These are phyloP conservation scores for Ciconia boyciana DNA, from an alignment of 2,113 vertebrate genomes.

Conservation along the genomic window DNA sequence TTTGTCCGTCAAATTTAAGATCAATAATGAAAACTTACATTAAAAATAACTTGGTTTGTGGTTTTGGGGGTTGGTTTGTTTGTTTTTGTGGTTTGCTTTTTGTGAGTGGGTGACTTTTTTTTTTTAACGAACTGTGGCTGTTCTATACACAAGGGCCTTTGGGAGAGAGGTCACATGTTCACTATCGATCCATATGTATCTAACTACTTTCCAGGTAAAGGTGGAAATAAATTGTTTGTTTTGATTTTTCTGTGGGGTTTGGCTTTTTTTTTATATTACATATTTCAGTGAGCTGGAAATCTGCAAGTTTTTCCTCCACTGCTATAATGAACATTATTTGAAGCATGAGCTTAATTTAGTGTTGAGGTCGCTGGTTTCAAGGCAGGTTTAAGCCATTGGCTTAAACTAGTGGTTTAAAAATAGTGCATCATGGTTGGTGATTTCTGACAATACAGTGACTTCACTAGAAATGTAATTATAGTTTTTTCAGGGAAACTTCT, in stretches of 20 bases:
- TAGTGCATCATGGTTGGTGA: not conserved
- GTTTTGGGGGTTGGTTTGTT: not conserved
- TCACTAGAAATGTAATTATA: not conserved
- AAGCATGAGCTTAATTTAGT: not conserved
- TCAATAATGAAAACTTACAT: not conserved
- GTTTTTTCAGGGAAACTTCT: not conserved
- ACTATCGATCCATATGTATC: not conserved
- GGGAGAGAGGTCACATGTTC: fast-evolving
- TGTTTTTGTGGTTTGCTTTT: not conserved
- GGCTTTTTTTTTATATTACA: not conserved
- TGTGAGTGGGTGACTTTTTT: too few species aligned
- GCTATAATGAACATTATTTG: fast-evolving
- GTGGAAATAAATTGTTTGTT: not conserved
- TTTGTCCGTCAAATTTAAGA: not conserved
- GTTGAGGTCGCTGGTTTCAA: not conserved
- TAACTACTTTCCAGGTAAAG: not conserved
- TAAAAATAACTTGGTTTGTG: not conserved
- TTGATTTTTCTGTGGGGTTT: not conserved
- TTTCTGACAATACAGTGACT: not conserved
- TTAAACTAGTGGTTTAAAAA: not conserved
- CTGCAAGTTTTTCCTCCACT: not conserved
- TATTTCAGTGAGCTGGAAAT: not conserved
- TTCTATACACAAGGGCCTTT: not conserved
- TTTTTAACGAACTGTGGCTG: not conserved
- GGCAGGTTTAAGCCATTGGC: not conserved